phyloP scores from a whole-genome alignment of 2,888 invertebrate genomes.

The Cephus sareptanus region DNA sequence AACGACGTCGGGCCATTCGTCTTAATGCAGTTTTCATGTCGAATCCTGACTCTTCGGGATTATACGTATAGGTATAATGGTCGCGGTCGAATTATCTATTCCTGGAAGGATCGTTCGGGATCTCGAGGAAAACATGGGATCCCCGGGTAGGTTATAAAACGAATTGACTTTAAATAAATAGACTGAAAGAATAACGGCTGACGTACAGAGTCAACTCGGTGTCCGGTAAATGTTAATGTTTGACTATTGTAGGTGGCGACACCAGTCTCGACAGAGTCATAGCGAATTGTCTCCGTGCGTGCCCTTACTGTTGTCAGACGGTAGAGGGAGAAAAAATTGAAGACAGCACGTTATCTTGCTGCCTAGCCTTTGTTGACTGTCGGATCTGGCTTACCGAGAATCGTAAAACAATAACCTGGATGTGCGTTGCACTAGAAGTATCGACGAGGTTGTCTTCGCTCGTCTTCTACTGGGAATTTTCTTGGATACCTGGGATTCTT shows the following conservation, averaged over 20 bases:
- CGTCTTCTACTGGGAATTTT: background rate
- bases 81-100: conserved; percentile 9
- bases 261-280: background rate
- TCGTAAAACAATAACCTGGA: background rate
- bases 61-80: background rate
- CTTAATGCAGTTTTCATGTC: conserved; percentile 58
- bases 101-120: background rate
- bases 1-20: conserved; percentile 43
- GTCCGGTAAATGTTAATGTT: background rate
- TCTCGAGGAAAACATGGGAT: background rate
- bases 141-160: background rate
- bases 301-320: background rate
- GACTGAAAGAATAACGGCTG: background rate
- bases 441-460: background rate
- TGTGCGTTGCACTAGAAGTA: background rate
- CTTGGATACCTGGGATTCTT: background rate
- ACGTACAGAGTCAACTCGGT: background rate
- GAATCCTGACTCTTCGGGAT: background rate
- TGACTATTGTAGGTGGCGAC: no score
- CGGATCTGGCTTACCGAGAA: background rate
- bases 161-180: background rate
- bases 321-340: background rate
- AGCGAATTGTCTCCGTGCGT: background rate
- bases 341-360: background rate
- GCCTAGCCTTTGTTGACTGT: conserved; percentile 2